Percentiles rank a stretch among this genome's conserved stretches.
Evolutionary conservation across 2,888 invertebrate genomes (phyloP).

Genomic region (Balanococcus diminutus): DNA sequence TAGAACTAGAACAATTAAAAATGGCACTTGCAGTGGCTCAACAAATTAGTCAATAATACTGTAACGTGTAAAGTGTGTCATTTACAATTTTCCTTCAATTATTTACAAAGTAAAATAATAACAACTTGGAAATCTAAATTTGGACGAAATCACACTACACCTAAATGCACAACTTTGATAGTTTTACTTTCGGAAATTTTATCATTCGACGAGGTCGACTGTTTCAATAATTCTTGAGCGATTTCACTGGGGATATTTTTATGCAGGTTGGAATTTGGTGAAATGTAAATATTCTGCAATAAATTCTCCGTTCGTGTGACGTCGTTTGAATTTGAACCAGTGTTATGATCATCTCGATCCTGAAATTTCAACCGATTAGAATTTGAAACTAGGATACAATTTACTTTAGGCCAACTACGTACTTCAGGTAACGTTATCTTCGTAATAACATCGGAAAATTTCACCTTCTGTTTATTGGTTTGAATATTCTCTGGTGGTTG

Average conservation of each 20-base stretch:
- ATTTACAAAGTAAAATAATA: neutral
- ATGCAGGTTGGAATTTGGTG: conserved; percentile 11
- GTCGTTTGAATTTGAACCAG: neutral
- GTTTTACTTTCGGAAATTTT: conserved; percentile 60
- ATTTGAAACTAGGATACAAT: neutral
- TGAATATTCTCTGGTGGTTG: conserved; percentile 35
- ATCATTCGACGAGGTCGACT: conserved; percentile 11
- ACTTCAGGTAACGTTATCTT: conserved; percentile 77
- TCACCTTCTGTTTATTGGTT: conserved; percentile 75
- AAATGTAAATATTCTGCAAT: conserved; percentile 11
- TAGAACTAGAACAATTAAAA: neutral
- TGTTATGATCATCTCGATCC: neutral
- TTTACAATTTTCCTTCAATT: neutral
- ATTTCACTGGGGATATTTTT: conserved; percentile 45
- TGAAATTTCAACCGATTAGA: neutral
- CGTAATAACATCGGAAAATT: conserved; percentile 84
- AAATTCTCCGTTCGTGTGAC: neutral
- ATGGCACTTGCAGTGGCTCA: conserved; percentile 18
- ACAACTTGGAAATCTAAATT: neutral
- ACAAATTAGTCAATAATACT: neutral
- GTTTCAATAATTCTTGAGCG: conserved; percentile 19
- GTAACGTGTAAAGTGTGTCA: neutral
- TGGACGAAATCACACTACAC: conserved; percentile 68
- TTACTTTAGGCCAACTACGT: neutral
- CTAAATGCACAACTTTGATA: conserved; percentile 88